These are phyloP conservation scores for Stegodyphus dumicola DNA, from an alignment of 1,140 invertebrate genomes.

Conservation along the genomic window DNA sequence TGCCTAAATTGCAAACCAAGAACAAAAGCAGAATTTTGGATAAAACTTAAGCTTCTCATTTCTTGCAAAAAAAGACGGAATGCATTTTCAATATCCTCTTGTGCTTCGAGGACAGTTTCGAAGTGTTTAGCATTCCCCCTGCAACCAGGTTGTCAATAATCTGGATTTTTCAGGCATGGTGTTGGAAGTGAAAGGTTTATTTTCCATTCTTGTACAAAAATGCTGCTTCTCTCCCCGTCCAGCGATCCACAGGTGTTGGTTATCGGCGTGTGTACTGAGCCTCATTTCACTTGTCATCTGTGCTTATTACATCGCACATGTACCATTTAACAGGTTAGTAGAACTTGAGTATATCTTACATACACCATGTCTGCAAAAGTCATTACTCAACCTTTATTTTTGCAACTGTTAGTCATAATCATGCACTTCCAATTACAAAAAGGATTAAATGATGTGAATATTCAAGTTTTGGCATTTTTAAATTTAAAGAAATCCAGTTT, in stretches of 20 bases:
- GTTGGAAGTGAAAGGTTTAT: conserved; percentile 52
- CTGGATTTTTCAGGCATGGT: conserved; percentile 36
- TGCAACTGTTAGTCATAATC: too few relatives aligned
- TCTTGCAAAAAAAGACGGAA: too few relatives aligned
- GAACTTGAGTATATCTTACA: neutral
- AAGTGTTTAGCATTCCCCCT: too few relatives aligned
- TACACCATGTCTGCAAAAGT: neutral
- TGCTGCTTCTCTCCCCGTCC: conserved; percentile 32
- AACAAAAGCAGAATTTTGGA: conserved; percentile 39
- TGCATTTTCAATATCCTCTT: too few relatives aligned
- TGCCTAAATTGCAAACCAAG: neutral
- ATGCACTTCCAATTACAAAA: too few relatives aligned
- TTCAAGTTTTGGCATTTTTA: too few relatives aligned
- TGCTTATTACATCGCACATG: conserved; percentile 41
- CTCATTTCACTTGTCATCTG: conserved; percentile 22
- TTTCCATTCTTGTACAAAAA: conserved; percentile 41
- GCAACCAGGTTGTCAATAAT: neutral
- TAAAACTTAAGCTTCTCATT: conserved; percentile 14
- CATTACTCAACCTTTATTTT: too few relatives aligned
- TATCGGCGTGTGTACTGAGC: conserved; percentile 12
- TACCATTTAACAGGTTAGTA: conserved; percentile 30
- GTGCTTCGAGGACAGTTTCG: too few relatives aligned
- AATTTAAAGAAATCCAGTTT: too few relatives aligned
- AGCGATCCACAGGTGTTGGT: conserved; percentile 21
- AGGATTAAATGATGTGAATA: too few relatives aligned